Evolutionary conservation across 2,113 vertebrate genomes (phyloP), one percentile per base, ranked within the genome.

Genomic region (Pseudorhombus dupliciocellatus): DNA sequence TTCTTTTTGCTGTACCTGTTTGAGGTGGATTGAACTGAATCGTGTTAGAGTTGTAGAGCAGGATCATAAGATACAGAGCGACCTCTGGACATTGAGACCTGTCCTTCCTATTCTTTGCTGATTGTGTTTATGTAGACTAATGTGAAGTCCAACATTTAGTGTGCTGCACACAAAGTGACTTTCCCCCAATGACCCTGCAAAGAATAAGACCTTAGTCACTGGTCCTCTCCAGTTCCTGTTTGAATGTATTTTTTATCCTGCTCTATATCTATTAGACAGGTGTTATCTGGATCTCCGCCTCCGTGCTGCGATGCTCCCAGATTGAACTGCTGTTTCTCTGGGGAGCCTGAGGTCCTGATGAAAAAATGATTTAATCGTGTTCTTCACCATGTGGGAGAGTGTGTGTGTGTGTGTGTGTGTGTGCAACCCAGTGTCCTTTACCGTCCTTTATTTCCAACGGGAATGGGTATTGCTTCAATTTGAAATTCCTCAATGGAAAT

Each of bases 361-460:
- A 82, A 86, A 73, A 74, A 75, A 66, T 28, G 14, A 67, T 77
- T 85, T 79, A 75, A 67, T 62, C 51, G 2, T 59, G 26, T 14
- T 70, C 53, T 68, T 77, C 60, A 24, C 31, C 30, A 16, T 26
- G 59, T 8, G 31, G 15, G 31, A 26, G 58, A 22, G 12, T 30
- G 53, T 48, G 42, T 52, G 46, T 42, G 54, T 26, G 59, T 21
- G 53, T 15, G 52, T 34, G 63, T 31, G 18, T 6, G 59, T 46
- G 69, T 30, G 54, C 46, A 6, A 24, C 28, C 25, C 0, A 0
- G 30, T 76, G 70, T 70, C 65, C 61, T 77, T 81, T 30, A 30
- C 56, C 34, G 44, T 65, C 70, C 73, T 81, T 85, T 57, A 51
- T 73, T 83, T 77, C 73, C 61, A 69, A 75, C 63, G 80, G n/a